phyloP scores from a whole-genome alignment of 2,888 invertebrate species.

The Venusia cambrica region DNA sequence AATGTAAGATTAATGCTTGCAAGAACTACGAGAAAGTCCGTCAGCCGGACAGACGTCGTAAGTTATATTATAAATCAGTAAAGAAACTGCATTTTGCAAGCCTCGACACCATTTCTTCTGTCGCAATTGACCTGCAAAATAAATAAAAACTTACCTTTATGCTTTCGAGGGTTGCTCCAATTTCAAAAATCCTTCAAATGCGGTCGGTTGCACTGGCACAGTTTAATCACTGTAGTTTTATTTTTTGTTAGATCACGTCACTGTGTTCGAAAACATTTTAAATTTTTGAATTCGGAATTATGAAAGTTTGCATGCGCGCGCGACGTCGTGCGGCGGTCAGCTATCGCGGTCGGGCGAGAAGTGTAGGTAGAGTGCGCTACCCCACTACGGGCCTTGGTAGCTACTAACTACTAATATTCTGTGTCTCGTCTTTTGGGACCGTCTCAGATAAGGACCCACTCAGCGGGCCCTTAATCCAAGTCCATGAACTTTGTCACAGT shows the following conservation, averaged over 20 bases:
- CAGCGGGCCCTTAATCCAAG: constrained; percentile 69
- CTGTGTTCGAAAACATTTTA: constrained; percentile 67
- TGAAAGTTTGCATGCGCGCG: constrained; percentile 57
- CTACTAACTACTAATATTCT: constrained; percentile 8
- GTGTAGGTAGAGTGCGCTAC: constrained; percentile 48
- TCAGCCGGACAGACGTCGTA: constrained; percentile 39
- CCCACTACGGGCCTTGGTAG: constrained; percentile 51
- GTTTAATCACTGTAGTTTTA: constrained; percentile 31
- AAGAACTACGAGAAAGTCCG: constrained; percentile 55
- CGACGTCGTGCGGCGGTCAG: constrained; percentile 52
- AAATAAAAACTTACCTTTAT: constrained; percentile 56
- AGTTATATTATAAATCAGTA: constrained; percentile 64
- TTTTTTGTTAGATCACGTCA: constrained; percentile 55
- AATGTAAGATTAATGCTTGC: constrained; percentile 39
- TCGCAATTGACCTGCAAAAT: constrained; percentile 25
- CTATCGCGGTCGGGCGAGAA: constrained; percentile 57
- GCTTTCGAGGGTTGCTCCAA: constrained; percentile 49
- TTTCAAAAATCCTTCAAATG: constrained; percentile 52
- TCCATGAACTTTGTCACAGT: constrained; percentile 63
- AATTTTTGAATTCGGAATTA: constrained; percentile 45
- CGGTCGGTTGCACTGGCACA: constrained; percentile 40
- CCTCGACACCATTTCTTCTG: constrained; percentile 45
- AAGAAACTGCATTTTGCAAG: constrained; percentile 61
- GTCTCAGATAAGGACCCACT: constrained; percentile 68
- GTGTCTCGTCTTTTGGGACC: constrained; percentile 50